Conservation (phyloP, 1,140 invertebrate genomes). For the Sycobia sp. region DNA sequence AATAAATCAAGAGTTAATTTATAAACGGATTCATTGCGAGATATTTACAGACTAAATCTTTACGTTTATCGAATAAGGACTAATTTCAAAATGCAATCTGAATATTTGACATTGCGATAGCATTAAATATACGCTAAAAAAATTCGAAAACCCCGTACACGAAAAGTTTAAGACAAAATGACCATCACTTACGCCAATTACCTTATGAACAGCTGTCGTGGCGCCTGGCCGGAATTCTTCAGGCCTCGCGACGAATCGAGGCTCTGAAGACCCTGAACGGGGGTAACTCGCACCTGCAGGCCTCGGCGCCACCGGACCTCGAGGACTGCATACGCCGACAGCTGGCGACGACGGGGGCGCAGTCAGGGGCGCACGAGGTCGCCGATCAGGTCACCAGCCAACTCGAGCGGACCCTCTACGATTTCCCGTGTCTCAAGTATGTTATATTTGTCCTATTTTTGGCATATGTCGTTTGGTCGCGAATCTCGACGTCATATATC, state of each 20-base stretch:
- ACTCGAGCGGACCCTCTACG: constrained; percentile 68
- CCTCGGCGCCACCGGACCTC: constrained; percentile 36
- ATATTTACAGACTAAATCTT: no score
- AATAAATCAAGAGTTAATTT: no score
- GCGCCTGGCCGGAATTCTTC: constrained; percentile 49
- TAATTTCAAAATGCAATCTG: no score
- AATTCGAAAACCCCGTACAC: no score
- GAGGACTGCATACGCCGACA: constrained; percentile 51
- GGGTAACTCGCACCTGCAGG: constrained; percentile 22
- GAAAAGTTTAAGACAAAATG: no score
- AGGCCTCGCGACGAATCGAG: constrained; percentile 44
- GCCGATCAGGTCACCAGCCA: constrained; percentile 49
- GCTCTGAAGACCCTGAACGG: constrained; percentile 47
- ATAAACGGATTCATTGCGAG: no score
- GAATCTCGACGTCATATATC: no score
- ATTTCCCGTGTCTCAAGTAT: constrained; percentile 72
- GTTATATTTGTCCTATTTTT: neutral
- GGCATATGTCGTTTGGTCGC: no score
- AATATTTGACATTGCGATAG: no score
- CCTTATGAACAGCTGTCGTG: constrained; percentile 53
- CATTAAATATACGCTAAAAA: no score
- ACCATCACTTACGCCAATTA: no score
- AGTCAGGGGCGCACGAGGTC: constrained; percentile 48
- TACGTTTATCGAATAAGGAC: no score
- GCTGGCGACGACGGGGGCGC: constrained; percentile 46